Base-by-base conservation (phyloP, 2,888 invertebrate species). In the Microplitis manilae region DNA sequence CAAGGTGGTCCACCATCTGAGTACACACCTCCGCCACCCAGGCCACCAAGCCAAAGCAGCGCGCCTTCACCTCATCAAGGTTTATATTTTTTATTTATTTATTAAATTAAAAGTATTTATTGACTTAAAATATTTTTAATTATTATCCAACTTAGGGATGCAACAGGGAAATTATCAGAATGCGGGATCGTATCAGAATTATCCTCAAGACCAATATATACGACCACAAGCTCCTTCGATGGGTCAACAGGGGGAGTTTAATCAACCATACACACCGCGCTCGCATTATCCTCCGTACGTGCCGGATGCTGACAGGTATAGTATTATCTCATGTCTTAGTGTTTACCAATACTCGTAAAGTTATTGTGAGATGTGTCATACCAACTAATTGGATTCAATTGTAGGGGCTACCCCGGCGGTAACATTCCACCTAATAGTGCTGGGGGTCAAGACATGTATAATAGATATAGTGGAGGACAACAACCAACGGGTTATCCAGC, bases 21-120 rank as follows among this genome's bases (percentile, higher is more conserved):
- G 81, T 94, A 94, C 86, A 93, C 92, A 83, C 93, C 94, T 81
- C 93, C 94, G 79, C 88, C 90, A 9, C 93, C 93, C 86, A 92
- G 96, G 90, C 96, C 96, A 90, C 94, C 93, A 68, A 92, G 93
- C 80, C 94, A 94, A 88, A 92, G 92, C 81, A 93, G 92, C 87
- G 92, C 93, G 83, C 92, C 93, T 81, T 92, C 92, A 80, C 92
- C 93, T 78, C 93, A 94, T 90, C 92, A 93, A 90, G 93, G 94
- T 94, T 90, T 87, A 89, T 90, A 65, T 67, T 61, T 59, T 64
- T 68, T n/a, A 7, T 17, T 8, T 50, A 40, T 13, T 60, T 62
- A 1, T 13, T 40, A 39, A 68, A 59, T 60, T 64, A 70, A 70
- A 30, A 41, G 68, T 41, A 41, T 13, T 60, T 60, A 17, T 60